Base-by-base conservation (phyloP, 2,888 invertebrate genomes). In the Pycnomerus fuliginosus region DNA sequence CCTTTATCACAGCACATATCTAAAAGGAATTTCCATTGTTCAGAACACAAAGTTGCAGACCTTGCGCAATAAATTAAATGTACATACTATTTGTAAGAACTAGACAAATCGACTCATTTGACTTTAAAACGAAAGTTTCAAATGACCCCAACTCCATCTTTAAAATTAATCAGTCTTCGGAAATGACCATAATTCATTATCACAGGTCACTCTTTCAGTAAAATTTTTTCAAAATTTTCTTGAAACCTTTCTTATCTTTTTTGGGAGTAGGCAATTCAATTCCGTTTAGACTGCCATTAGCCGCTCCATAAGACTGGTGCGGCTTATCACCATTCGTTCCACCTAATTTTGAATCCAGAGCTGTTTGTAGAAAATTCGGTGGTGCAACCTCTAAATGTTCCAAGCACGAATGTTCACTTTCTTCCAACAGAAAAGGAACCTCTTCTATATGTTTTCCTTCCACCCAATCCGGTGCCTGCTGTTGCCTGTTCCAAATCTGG, bases 161-260 rank as follows among this genome's bases (percentile, higher is more conserved):
- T 35, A 27, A 32, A 38, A n/a, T 11, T 40, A 49, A 38, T 49
- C 49, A 49, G 49, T 49, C 49, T 48, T 44, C n/a, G n/a, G n/a
- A n/a, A n/a, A n/a, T n/a, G n/a, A n/a, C n/a, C n/a, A n/a, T n/a
- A n/a, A n/a, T n/a, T n/a, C n/a, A 32, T 12, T 28, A 34, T 31
- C 3, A 24, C 34, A 16, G 8, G 16, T 22, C 16, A n/a, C 25
- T 14, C 31, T 28, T 42, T 59, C 44, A 67, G 76, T 89, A 89
- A 67, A 89, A 83, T 76, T 87, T 88, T 60, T 82, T 87, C 65
- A 88, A 79, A 68, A 89, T 82, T 72, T 83, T 85, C 69, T 84
- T 87, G 54, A 90, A 77, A 64, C 83, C 82, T 60, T 83, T 86
- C 61, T 79, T 81, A 52, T 74, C 74, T 60, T 82, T 83, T 46